Percentiles rank a stretch among this genome's conserved stretches.
Conservation (phyloP, 1,140 invertebrate genomes). For the Olivierus martensii region DNA sequence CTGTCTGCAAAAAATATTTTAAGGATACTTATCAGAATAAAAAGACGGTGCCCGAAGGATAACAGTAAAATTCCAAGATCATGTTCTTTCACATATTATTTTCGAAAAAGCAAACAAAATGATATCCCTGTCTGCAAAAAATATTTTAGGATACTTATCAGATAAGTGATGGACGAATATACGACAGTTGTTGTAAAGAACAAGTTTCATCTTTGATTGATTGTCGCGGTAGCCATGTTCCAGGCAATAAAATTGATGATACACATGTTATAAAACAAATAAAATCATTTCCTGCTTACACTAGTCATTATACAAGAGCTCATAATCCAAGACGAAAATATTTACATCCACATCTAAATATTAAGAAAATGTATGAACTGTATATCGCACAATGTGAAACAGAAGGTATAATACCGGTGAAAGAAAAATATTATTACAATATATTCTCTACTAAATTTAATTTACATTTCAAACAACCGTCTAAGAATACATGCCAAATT, state of each 20-base stretch:
- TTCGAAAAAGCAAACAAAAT: background rate
- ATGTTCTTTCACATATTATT: constrained; percentile 4
- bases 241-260: constrained; percentile 9
- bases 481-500: no score
- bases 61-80: constrained; percentile 1
- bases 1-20: constrained; percentile 6
- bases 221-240: background rate
- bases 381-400: no score
- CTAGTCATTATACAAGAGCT: constrained; percentile 4
- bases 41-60: no score
- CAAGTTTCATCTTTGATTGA: background rate
- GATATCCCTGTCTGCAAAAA: constrained; percentile 3
- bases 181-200: constrained; percentile 1
- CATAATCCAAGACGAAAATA: constrained; percentile 3
- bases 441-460: no score
- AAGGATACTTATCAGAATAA: constrained; percentile 3
- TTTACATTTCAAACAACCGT: no score
- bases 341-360: no score
- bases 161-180: background rate
- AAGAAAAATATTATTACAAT: no score
- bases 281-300: constrained; percentile 2
- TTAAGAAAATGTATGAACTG: no score
- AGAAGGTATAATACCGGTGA: no score
- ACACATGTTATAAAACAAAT: constrained; percentile 3
- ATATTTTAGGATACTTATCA: constrained; percentile 5